phyloP scores from a whole-genome alignment of 2,797 vertebrate species.

The Coregonus sp. region DNA sequence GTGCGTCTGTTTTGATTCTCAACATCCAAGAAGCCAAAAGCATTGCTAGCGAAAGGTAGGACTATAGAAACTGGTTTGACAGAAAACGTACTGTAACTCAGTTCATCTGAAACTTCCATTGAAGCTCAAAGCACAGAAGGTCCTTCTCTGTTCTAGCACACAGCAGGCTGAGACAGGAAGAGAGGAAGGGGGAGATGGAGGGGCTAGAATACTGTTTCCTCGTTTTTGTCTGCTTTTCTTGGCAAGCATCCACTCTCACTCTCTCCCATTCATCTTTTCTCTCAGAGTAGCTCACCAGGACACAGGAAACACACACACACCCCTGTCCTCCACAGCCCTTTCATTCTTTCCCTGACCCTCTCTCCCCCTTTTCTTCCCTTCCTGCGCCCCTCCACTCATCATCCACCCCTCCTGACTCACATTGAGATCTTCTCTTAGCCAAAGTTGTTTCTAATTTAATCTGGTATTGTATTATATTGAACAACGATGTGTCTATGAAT shows the following conservation, averaged over 20 bases:
- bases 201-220: conserved; percentile 82
- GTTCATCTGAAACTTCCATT: background rate
- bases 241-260: conserved; percentile 60
- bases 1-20: background rate
- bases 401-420: background rate
- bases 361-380: conserved; percentile 19
- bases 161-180: conserved; percentile 68
- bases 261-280: conserved; percentile 77
- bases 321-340: background rate
- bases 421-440: conserved; percentile 24
- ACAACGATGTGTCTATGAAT: conserved; percentile 12
- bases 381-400: conserved; percentile 64
- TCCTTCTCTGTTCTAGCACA: conserved; percentile 13
- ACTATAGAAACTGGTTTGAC: background rate
- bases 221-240: conserved; percentile 78
- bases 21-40: background rate
- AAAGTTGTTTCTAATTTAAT: conserved; percentile 15
- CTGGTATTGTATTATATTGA: background rate
- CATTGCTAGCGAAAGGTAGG: background rate
- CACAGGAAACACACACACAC: conserved; percentile 42
- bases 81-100: background rate
- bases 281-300: conserved; percentile 22
- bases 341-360: background rate
- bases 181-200: conserved; percentile 56
- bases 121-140: background rate